Evolutionary conservation across 1,140 invertebrate genomes (phyloP).

Genomic region (Megathymus violae): DNA sequence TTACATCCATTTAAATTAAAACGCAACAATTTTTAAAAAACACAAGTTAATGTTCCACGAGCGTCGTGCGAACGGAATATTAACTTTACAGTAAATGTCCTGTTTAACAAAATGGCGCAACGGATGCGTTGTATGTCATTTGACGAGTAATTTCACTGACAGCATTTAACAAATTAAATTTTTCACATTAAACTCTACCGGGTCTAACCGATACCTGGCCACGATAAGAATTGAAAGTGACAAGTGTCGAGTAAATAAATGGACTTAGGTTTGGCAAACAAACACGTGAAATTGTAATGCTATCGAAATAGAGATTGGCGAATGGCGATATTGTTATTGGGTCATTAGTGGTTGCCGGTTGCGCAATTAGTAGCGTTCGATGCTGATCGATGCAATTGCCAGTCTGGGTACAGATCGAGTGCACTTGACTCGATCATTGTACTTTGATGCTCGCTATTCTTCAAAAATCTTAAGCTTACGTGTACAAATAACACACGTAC

Average conservation of each 20-base stretch:
- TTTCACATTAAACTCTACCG: not conserved
- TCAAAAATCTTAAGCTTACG: too few species aligned
- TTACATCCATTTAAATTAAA: too few species aligned
- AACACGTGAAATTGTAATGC: conserved; percentile 5
- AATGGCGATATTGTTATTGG: not conserved
- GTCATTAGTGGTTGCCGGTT: not conserved
- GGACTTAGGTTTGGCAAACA: conserved; percentile 11
- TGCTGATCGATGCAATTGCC: not conserved
- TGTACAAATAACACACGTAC: too few species aligned
- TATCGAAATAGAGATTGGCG: conserved; percentile 16
- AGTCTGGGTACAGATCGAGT: not conserved
- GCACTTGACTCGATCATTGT: not conserved
- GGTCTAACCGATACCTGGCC: conserved; percentile 1
- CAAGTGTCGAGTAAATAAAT: conserved; percentile 19
- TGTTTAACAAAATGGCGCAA: too few species aligned
- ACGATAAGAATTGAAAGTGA: conserved; percentile 8
- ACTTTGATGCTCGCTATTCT: too few species aligned
- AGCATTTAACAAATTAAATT: too few species aligned
- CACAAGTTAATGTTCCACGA: too few species aligned
- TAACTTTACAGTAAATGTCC: too few species aligned
- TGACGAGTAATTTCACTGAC: too few species aligned
- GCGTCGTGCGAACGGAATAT: too few species aligned
- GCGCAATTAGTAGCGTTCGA: not conserved
- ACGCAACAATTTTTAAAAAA: too few species aligned
- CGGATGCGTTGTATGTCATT: too few species aligned